phyloP scores from a whole-genome alignment of 2,888 invertebrate species.

The Amblyjoppa fuscipennis region DNA sequence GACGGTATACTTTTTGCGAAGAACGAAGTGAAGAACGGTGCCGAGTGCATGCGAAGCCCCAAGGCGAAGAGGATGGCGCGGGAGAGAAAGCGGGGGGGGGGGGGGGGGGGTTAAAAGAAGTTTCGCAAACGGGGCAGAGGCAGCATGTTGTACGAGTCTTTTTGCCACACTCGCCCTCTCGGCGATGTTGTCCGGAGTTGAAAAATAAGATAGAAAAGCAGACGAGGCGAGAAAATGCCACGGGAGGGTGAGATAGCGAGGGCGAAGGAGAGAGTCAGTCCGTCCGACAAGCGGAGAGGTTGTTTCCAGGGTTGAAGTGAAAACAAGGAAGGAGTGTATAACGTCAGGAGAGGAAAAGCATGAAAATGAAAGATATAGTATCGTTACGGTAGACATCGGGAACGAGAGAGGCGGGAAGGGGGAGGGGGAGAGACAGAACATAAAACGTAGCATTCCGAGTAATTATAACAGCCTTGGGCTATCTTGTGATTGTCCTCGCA shows the following conservation, averaged over 20 bases:
- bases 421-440: constrained; percentile 58
- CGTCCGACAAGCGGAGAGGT: constrained; percentile 32
- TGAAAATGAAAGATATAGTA: constrained; percentile 37
- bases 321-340: constrained; percentile 10
- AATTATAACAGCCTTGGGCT: constrained; percentile 76
- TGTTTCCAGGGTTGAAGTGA: constrained; percentile 37
- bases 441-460: constrained; percentile 71
- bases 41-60: constrained; percentile 7
- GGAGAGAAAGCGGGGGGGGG: neutral
- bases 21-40: constrained; percentile 2
- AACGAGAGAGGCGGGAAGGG: constrained; percentile 19
- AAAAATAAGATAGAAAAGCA: constrained; percentile 46
- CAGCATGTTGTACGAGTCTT: constrained; percentile 41
- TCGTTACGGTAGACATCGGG: constrained; percentile 61
- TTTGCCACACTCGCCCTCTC: constrained; percentile 32
- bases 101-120: constrained; percentile 23
- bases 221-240: constrained; percentile 20
- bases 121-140: constrained; percentile 26
- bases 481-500: constrained; percentile 59
- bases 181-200: constrained; percentile 44
- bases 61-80: neutral
- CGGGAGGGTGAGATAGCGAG: constrained; percentile 23
- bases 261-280: constrained; percentile 1
- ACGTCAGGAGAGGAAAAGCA: constrained; percentile 16
- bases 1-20: constrained; percentile 35